Conservation (phyloP, 1,140 invertebrate genomes). For the Bombus turneri region DNA sequence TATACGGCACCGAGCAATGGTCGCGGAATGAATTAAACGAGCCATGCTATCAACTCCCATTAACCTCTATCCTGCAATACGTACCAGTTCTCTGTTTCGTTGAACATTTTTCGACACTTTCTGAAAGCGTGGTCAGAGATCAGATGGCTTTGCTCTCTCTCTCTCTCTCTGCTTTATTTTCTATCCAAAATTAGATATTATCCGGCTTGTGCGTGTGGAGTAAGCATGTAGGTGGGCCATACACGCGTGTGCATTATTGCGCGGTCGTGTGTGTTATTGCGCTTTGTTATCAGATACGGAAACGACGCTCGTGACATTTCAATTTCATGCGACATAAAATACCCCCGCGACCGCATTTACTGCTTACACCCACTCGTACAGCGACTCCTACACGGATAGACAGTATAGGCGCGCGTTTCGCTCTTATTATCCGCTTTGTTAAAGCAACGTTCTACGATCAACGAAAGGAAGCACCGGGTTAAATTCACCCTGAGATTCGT, state of each 20-base stretch:
- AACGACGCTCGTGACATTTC: slow-evolving; percentile 50
- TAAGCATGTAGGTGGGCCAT: background rate
- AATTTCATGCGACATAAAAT: slow-evolving; percentile 59
- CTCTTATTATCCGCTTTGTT: background rate
- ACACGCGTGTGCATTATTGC: slow-evolving; percentile 37
- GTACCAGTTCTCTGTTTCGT: background rate
- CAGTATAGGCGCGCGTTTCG: background rate
- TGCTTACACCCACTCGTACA: background rate
- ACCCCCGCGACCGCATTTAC: slow-evolving; percentile 17
- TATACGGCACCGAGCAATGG: background rate
- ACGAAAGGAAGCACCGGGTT: too few relatives aligned
- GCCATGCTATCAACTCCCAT: background rate
- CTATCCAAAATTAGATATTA: slow-evolving; percentile 31
- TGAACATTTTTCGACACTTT: background rate
- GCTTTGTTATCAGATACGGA: slow-evolving; percentile 53
- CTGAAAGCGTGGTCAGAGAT: background rate
- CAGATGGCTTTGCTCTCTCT: too few relatives aligned
- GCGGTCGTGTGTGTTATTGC: slow-evolving; percentile 46
- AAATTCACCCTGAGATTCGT: background rate
- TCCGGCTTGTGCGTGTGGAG: background rate
- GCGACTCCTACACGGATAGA: background rate
- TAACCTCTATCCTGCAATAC: accelerated
- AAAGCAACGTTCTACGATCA: background rate
- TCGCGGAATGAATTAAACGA: background rate
- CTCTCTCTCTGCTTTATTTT: background rate